Conservation (phyloP, 2,888 invertebrate species). For the Agapetus fuscipes region DNA sequence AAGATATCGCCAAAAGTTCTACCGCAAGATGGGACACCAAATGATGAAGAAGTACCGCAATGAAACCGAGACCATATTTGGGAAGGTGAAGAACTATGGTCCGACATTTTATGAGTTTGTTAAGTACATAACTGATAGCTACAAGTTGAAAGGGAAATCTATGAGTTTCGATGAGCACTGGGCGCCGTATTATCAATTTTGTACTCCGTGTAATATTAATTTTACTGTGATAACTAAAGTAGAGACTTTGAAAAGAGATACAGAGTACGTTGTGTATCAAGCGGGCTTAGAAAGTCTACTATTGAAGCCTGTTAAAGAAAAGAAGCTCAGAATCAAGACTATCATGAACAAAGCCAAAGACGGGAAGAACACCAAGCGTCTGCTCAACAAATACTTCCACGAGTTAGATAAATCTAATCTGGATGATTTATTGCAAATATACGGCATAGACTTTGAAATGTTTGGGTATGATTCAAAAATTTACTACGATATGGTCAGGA, state of each 20-base stretch:
- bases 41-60: conserved; percentile 54
- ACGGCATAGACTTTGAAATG: conserved; percentile 58
- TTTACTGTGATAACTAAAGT: conserved; percentile 56
- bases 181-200: conserved; percentile 54
- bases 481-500: conserved; percentile 29
- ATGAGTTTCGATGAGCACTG: conserved; percentile 51
- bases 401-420: conserved; percentile 47
- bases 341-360: conserved; percentile 46
- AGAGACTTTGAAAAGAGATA: conserved; percentile 51
- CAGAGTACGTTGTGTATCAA: conserved; percentile 49
- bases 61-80: conserved; percentile 29
- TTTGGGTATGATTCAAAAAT: conserved; percentile 53
- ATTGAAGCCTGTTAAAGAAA: conserved; percentile 38
- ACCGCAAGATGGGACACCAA: conserved; percentile 54
- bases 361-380: conserved; percentile 37
- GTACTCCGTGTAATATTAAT: conserved; percentile 56
- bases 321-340: conserved; percentile 42
- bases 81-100: conserved; percentile 36
- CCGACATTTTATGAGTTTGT: conserved; percentile 65
- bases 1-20: conserved; percentile 57
- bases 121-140: conserved; percentile 53
- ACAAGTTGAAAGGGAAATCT: conserved; percentile 39
- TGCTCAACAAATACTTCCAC: conserved; percentile 44
- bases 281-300: conserved; percentile 47
- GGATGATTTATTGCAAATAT: conserved; percentile 50